phyloP scores from a whole-genome alignment of 2,888 invertebrate species.

The Drosophila fungiperda region DNA sequence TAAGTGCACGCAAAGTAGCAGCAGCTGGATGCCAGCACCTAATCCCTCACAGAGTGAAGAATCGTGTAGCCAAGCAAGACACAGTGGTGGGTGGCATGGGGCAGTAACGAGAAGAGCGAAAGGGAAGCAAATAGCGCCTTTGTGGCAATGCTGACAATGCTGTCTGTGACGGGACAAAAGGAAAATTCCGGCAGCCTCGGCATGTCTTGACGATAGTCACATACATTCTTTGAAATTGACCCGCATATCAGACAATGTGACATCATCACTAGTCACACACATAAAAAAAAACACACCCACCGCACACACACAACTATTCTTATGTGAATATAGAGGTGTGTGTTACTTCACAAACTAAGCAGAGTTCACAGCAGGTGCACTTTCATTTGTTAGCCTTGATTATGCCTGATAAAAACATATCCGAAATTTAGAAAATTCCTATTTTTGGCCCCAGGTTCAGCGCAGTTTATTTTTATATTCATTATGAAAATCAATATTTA shows the following conservation, averaged over 20 bases:
- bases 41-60: constrained; percentile 37
- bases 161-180: constrained; percentile 37
- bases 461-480: not conserved
- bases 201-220: constrained; percentile 64
- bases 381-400: constrained; percentile 24
- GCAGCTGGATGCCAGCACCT: constrained; percentile 25
- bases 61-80: constrained; percentile 25
- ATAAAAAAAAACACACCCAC: not conserved
- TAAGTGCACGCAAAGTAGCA: constrained; percentile 41
- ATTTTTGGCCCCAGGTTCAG: not conserved
- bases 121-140: constrained; percentile 9
- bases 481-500: not conserved
- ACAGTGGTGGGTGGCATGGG: not conserved
- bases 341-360: not conserved
- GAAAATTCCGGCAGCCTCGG: constrained; percentile 38
- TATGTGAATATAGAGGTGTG: not conserved
- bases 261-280: constrained; percentile 55
- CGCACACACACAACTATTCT: not conserved
- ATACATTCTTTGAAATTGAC: constrained; percentile 72
- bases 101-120: not conserved
- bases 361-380: constrained; percentile 9
- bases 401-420: not conserved
- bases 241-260: constrained; percentile 71
- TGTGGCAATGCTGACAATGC: constrained; percentile 56
- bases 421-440: not conserved